Evolutionary conservation across 2,113 vertebrate species (phyloP).

Genomic region (Tapirus terrestris): DNA sequence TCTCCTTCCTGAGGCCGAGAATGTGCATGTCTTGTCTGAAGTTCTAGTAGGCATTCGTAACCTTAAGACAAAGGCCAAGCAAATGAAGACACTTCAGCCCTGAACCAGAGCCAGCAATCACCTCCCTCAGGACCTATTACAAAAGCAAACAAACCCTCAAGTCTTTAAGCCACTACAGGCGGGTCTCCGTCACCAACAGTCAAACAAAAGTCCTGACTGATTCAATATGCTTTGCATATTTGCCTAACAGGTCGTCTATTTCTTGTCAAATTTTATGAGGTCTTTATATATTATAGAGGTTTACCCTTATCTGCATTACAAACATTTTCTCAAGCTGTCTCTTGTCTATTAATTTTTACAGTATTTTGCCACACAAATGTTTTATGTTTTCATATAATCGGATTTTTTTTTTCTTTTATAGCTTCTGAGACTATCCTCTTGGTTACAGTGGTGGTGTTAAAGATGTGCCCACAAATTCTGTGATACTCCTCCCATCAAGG

Average conservation of each 20-base stretch:
- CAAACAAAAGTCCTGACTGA: background rate
- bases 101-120: background rate
- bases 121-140: background rate
- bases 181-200: background rate
- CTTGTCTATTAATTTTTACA: background rate
- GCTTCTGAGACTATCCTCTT: background rate
- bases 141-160: background rate
- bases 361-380: background rate
- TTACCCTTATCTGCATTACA: background rate
- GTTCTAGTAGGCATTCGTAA: background rate
- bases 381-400: background rate
- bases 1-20: background rate
- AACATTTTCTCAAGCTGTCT: constrained; percentile 7
- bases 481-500: background rate
- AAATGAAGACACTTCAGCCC: background rate
- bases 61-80: background rate
- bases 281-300: constrained; percentile 34
- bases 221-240: background rate
- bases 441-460: background rate
- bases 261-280: background rate
- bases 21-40: background rate
- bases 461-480: background rate
- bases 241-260: background rate
- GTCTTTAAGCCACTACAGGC: background rate
- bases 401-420: background rate